Evolutionary conservation across 2,888 invertebrate genomes (phyloP), one percentile per base, ranked within the genome.

Genomic region (Pemphredon lugubris): DNA sequence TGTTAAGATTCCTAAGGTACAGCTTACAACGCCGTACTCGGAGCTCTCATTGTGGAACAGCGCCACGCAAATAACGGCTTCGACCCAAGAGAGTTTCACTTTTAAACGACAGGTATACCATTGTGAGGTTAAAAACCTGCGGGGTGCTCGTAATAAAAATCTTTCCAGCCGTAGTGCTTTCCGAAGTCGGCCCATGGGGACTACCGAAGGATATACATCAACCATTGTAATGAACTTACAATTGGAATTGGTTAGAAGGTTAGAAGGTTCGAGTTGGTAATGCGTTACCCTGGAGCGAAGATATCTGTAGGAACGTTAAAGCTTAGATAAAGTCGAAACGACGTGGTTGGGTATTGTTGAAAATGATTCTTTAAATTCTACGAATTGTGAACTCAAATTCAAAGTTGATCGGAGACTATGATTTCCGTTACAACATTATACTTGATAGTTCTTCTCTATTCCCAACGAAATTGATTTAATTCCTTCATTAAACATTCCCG

Each of bases 81-180:
- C 66, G 53, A 45, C 39, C 53, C 51, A 63, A 47, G 50, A 44
- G 70, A 65, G 73, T 79, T 79, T 79, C 80, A 79, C 80, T 79
- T 79, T 78, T 71, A 58, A 65, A 37, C 70, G 60, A 45, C 68
- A 61, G 60, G 67, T 64, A 74, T 58, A 54, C 47, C 63, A 64
- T 63, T 68, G 61, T 69, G 50, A 50, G 68, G 50, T 59, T 74
- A 42, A 68, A 59, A 68, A 68, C 58, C 68, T 59, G 63, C 63
- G 50, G 63, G 68, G 61, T 53, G 63, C 54, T 73, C 63, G 61
- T 73, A 73, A 45, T 67, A 20, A 67, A 58, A 61, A 73, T 66
- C 73, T 73, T 73, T 67, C 51, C 47, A 34, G 60, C 13, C 2
- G 4, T 18, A 14, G 13, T n/a, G 57, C 53, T 60, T 61, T 65